A percentile compares a stretch with the other conserved stretches of the same genome.
These are phyloP conservation scores for Hypomecis punctinalis DNA, from an alignment of 2,888 invertebrate genomes.

Conservation along the genomic window DNA sequence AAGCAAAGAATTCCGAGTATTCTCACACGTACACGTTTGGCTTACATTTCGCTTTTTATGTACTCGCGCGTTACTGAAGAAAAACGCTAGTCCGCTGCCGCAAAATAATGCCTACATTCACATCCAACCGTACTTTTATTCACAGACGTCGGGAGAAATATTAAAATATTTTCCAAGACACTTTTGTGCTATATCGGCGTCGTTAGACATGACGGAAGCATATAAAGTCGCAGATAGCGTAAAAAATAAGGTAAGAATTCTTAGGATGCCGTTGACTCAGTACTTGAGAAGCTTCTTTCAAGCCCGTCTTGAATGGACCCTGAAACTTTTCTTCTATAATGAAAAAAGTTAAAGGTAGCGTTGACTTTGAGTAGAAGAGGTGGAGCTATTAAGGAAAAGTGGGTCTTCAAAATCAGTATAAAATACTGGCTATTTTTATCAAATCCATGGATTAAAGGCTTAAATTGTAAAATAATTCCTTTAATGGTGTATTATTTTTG, in stretches of 20 bases:
- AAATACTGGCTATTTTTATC: neutral
- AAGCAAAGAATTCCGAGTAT: too few relatives aligned
- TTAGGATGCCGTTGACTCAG: constrained; percentile 20
- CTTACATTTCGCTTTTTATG: neutral
- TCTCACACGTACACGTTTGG: too few relatives aligned
- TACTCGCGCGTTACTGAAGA: neutral
- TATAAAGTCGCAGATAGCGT: constrained; percentile 31
- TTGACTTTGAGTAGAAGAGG: constrained; percentile 19
- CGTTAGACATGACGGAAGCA: constrained; percentile 33
- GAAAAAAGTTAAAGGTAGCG: constrained; percentile 26
- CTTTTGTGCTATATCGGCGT: constrained; percentile 25
- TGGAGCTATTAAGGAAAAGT: constrained; percentile 8
- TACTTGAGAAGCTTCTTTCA: constrained; percentile 28
- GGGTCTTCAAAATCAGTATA: neutral
- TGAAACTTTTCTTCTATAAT: constrained; percentile 27
- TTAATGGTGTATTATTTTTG: too few relatives aligned
- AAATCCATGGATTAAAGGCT: neutral
- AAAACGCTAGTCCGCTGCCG: neutral
- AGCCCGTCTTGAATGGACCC: constrained; percentile 24
- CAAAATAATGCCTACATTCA: constrained; percentile 35
- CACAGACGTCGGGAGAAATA: constrained; percentile 22
- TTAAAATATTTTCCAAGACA: constrained; percentile 26
- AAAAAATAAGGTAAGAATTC: constrained; percentile 34
- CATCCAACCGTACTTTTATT: constrained; percentile 28
- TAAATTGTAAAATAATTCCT: too few relatives aligned